Conservation (phyloP, 2,888 invertebrate genomes). For the Argyra leucocephala region DNA sequence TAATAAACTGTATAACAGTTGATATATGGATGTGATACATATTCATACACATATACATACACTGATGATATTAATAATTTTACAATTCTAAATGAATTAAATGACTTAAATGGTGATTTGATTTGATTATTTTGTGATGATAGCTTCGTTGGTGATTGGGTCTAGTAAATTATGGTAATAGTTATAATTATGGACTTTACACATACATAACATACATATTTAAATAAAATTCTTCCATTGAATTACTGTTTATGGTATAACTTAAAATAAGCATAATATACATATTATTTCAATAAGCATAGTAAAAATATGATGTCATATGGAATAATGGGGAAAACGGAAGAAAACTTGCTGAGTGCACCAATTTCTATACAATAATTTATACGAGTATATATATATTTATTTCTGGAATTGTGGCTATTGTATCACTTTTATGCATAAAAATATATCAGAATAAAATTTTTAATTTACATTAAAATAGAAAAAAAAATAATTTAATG, state of each 20-base stretch:
- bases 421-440: not conserved
- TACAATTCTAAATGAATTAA: conserved; percentile 6
- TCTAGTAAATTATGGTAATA: not conserved
- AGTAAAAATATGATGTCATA: too few relatives aligned
- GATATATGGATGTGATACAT: not conserved
- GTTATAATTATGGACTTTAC: not conserved
- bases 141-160: not conserved
- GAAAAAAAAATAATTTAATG: not conserved
- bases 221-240: not conserved
- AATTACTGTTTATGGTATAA: too few relatives aligned
- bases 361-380: too few relatives aligned
- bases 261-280: not conserved
- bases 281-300: not conserved
- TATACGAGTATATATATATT: too few relatives aligned
- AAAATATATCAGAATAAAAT: not conserved
- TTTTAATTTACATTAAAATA: not conserved
- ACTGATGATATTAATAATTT: not conserved
- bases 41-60: not conserved
- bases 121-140: conserved; percentile 6
- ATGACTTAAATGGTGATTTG: conserved; percentile 6
- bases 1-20: not conserved
- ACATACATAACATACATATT: not conserved
- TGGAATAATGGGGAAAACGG: not conserved
- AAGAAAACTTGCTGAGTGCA: not conserved
- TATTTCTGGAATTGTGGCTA: too few relatives aligned